These are phyloP conservation scores for Eurosta solidaginis DNA, from an alignment of 1,140 invertebrate genomes.

Conservation along the genomic window DNA sequence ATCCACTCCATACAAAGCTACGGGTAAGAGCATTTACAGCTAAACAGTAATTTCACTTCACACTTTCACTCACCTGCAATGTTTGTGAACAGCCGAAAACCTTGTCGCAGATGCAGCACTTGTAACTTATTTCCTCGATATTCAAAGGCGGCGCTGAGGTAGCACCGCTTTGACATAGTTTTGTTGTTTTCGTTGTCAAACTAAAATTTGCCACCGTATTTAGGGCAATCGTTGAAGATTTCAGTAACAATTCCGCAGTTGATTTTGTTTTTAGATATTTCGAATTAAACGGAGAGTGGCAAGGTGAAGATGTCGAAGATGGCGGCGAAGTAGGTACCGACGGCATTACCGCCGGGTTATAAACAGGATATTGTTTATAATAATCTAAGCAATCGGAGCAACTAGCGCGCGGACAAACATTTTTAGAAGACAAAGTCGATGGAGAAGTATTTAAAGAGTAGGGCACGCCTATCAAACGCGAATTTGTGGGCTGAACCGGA, in stretches of 20 bases:
- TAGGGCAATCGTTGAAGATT: slow-evolving; percentile 44
- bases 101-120: slow-evolving; percentile 57
- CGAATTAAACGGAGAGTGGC: slow-evolving; percentile 40
- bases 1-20: too few species aligned
- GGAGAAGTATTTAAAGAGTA: not conserved
- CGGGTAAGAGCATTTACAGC: too few species aligned
- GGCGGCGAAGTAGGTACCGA: slow-evolving; percentile 37
- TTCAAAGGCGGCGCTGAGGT: slow-evolving; percentile 24
- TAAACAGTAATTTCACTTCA: too few species aligned
- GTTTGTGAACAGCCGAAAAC: slow-evolving; percentile 57
- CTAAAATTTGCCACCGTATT: slow-evolving; percentile 50
- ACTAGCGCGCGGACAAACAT: slow-evolving; percentile 41
- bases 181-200: slow-evolving; percentile 36
- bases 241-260: slow-evolving; percentile 6
- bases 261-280: slow-evolving; percentile 32
- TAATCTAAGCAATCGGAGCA: slow-evolving; percentile 50
- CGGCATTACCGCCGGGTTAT: slow-evolving; percentile 7
- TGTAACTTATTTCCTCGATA: slow-evolving; percentile 53
- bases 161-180: not conserved
- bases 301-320: slow-evolving; percentile 46
- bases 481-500: not conserved
- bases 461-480: not conserved
- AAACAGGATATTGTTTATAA: not conserved
- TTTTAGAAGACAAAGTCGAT: slow-evolving; percentile 19
- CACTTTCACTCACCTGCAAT: slow-evolving; percentile 55